Evolutionary conservation across 1,140 invertebrate genomes (phyloP).

Genomic region (Leguminivora glycinivorella): DNA sequence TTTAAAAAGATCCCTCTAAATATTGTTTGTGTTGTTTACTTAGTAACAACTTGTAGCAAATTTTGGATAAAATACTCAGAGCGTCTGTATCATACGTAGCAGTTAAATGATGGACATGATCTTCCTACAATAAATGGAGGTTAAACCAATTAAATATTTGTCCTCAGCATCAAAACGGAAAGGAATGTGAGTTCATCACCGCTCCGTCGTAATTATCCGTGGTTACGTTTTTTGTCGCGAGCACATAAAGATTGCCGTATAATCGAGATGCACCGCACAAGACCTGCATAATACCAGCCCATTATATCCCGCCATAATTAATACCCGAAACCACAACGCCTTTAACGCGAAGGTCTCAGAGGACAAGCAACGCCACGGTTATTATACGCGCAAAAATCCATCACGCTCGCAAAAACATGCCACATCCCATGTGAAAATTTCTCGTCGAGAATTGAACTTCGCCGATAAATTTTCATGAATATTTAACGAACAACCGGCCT

Average conservation of each 20-base stretch:
- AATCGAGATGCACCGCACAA: slow-evolving; percentile 54
- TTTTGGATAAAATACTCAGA: too few relatives aligned
- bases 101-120: background rate
- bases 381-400: slow-evolving; percentile 23
- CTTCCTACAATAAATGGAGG: background rate
- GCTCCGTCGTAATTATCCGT: slow-evolving; percentile 40
- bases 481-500: slow-evolving; percentile 40
- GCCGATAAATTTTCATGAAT: slow-evolving; percentile 40
- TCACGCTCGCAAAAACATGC: background rate
- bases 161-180: background rate
- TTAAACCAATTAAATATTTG: slow-evolving; percentile 16
- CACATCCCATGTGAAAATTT: slow-evolving; percentile 24
- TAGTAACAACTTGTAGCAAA: too few relatives aligned
- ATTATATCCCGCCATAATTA: slow-evolving; percentile 61
- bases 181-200: slow-evolving; percentile 28
- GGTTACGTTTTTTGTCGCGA: slow-evolving; percentile 55
- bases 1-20: background rate
- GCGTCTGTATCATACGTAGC: too few relatives aligned
- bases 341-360: slow-evolving; percentile 27
- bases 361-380: slow-evolving; percentile 32
- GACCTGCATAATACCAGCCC: slow-evolving; percentile 58
- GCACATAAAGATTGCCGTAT: slow-evolving; percentile 60
- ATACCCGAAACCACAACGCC: slow-evolving; percentile 48
- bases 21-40: background rate
- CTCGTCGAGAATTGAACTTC: background rate